Percentiles rank a stretch among this genome's conserved stretches.
phyloP scores from a whole-genome alignment of 2,888 invertebrate genomes.

The Baronia brevicornis region DNA sequence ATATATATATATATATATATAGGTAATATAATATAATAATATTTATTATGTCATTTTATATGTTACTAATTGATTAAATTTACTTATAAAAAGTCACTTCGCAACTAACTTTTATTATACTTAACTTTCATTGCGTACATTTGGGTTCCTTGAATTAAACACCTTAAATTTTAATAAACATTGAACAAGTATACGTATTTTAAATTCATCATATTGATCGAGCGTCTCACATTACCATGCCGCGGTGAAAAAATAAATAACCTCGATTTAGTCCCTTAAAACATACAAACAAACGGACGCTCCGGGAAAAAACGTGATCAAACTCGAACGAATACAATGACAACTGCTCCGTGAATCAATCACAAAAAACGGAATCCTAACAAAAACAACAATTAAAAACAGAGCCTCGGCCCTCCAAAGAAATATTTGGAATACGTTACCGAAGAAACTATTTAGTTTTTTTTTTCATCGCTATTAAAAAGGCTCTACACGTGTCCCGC shows the following conservation, averaged over 20 bases:
- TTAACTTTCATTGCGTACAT: no score
- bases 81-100: no score
- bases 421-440: slow-evolving; percentile 68
- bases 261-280: slow-evolving; percentile 52
- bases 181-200: slow-evolving; percentile 24
- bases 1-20: no score
- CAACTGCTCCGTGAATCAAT: slow-evolving; percentile 73
- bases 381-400: slow-evolving; percentile 73
- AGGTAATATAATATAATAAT: no score
- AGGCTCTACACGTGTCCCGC: slow-evolving; percentile 55
- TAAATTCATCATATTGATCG: slow-evolving; percentile 62
- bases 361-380: slow-evolving; percentile 73
- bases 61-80: no score
- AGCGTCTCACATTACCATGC: slow-evolving; percentile 54
- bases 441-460: slow-evolving; percentile 29
- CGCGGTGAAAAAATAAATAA: slow-evolving; percentile 33
- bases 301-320: slow-evolving; percentile 60
- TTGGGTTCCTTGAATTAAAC: slow-evolving; percentile 3
- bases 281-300: slow-evolving; percentile 67
- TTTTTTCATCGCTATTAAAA: slow-evolving; percentile 39
- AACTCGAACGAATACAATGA: slow-evolving; percentile 70
- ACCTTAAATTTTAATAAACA: slow-evolving; percentile 14
- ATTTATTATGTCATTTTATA: no score
- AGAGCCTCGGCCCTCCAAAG: slow-evolving; percentile 51
- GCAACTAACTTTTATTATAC: no score